These are phyloP conservation scores for Drosophila repletoides DNA, from an alignment of 1,140 invertebrate species.

Conservation along the genomic window DNA sequence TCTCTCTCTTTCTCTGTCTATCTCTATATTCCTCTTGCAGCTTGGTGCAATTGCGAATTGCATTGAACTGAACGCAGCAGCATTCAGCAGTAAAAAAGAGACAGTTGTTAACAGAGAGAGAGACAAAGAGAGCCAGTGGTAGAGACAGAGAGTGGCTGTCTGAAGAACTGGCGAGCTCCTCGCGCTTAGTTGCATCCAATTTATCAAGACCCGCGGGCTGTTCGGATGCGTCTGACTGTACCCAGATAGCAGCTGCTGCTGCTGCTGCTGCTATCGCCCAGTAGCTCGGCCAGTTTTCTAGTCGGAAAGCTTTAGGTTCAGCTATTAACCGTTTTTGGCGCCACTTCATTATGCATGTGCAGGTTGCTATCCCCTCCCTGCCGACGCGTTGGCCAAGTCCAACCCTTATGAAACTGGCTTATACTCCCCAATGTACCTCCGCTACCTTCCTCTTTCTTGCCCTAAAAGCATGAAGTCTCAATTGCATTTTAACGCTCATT, in stretches of 20 bases:
- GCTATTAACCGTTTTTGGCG: conserved; percentile 36
- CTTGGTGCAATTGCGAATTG: conserved; percentile 54
- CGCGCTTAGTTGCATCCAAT: conserved; percentile 31
- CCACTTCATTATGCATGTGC: conserved; percentile 33
- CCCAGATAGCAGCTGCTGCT: background rate
- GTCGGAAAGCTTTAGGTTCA: conserved; percentile 2
- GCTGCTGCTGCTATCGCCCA: conserved; percentile 1
- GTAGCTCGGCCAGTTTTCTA: conserved; percentile 17
- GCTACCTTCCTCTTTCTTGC: background rate
- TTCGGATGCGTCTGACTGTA: conserved; percentile 37
- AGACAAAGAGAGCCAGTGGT: background rate
- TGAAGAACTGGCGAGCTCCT: conserved; percentile 10
- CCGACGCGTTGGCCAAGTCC: background rate
- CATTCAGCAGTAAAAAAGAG: background rate
- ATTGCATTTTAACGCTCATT: conserved; percentile 78
- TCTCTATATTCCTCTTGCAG: no score
- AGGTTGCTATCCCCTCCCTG: background rate
- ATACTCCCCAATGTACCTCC: background rate
- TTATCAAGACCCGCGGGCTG: conserved; percentile 35
- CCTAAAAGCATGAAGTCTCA: conserved; percentile 35
- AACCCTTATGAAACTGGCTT: conserved; percentile 12
- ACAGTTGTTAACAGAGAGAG: conserved; percentile 15
- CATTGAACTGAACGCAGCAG: conserved; percentile 42
- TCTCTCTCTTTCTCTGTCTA: conserved; percentile 7
- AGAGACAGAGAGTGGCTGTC: background rate